Conservation (phyloP, 2,113 vertebrate genomes). For the Alethe castanea region DNA sequence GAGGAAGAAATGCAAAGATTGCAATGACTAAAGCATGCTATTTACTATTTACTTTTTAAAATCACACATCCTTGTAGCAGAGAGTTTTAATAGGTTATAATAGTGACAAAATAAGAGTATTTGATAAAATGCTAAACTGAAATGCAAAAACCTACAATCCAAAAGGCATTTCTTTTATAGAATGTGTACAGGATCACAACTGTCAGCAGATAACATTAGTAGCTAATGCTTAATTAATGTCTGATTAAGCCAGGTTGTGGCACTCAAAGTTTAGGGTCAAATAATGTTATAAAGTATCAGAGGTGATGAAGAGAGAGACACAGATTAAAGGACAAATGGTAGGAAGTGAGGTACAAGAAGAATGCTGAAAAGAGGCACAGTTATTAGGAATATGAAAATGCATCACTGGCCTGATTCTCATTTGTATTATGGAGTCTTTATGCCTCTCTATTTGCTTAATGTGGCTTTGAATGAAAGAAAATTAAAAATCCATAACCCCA, state of each 20-base stretch:
- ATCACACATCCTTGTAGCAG: background rate
- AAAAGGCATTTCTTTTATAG: background rate
- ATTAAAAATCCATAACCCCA: background rate
- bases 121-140: background rate
- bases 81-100: background rate
- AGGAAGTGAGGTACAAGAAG: background rate
- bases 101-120: background rate
- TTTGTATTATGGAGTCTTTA: background rate
- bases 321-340: background rate
- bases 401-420: background rate
- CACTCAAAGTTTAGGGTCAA: background rate
- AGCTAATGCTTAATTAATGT: background rate
- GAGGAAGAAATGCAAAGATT: background rate
- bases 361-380: background rate
- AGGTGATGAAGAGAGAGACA: background rate
- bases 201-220: background rate
- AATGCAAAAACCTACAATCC: background rate
- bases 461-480: background rate
- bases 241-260: background rate
- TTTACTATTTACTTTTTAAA: background rate
- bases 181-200: background rate
- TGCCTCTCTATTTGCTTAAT: background rate
- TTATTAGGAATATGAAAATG: background rate
- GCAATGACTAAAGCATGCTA: background rate
- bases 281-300: background rate